Percentiles rank a stretch among this genome's conserved stretches.
These are phyloP conservation scores for Puffinus mauretanicus DNA, from an alignment of 2,113 vertebrate species.

Conservation along the genomic window DNA sequence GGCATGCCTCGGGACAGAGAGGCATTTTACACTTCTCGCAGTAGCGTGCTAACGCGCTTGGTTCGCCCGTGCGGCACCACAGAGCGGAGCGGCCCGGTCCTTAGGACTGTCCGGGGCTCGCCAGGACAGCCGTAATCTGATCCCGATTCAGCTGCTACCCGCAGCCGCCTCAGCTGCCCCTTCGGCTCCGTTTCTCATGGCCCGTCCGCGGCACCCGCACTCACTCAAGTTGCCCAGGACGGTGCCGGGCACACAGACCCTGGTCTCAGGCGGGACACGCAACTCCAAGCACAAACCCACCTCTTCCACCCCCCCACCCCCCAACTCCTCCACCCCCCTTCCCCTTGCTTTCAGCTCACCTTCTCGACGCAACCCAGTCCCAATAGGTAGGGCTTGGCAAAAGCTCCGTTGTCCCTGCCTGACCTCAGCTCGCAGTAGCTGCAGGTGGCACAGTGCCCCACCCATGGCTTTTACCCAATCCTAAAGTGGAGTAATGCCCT, in stretches of 20 bases:
- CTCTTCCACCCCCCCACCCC: no score
- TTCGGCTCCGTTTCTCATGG: neutral
- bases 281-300: neutral
- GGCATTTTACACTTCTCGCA: no score
- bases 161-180: neutral
- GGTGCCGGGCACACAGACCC: neutral
- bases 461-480: no score
- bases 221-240: neutral
- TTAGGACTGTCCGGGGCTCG: no score
- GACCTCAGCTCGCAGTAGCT: neutral
- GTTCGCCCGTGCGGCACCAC: no score
- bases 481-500: neutral
- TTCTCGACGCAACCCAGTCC: no score
- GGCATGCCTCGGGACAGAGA: neutral
- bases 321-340: no score
- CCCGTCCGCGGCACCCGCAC: neutral
- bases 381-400: neutral
- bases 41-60: fast-evolving
- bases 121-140: neutral
- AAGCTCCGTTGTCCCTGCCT: no score
- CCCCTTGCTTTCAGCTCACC: neutral
- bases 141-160: neutral
- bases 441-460: no score
- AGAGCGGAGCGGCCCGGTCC: neutral
- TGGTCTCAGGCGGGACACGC: fast-evolving